Base-by-base conservation (phyloP, 2,888 invertebrate genomes). In the Meta bourneti region DNA sequence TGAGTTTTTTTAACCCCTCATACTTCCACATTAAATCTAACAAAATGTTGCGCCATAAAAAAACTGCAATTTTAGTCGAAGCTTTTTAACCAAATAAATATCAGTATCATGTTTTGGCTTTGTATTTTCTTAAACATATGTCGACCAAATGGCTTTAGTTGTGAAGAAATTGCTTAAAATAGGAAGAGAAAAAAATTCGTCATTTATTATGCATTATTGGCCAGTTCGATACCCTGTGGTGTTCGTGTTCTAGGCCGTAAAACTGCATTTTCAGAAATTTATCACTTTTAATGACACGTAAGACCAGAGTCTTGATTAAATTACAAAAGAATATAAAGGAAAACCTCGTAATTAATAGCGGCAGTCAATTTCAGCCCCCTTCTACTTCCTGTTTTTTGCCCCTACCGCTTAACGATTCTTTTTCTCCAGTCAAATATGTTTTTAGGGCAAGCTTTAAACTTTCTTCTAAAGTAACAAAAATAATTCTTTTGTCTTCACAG, bases 271-370 rank as follows among this genome's bases (percentile, higher is more conserved):
- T 90, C 61, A 79, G 79, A 85, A 85, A 90, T 90, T 90, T 85
- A 90, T 90, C 90, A 85, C 84, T 90, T 90, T 89, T 90, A 90
- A 90, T 90, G 90, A 90, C 90, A 90, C 85, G 80, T 90, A 90
- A 90, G 84, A 90, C 84, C 79, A 90, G 54, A 72, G 61, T 74
- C 90, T 90, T 90, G 79, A 84, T 90, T 85, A 90, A 90, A 90
- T 90, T 90, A 78, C 84, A 85, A 79, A 78, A 80, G 80, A 84
- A 74, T 69, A 77, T 84, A 85, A 85, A 80, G 79, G 85, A 70
- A 90, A 79, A 88, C 51, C 54, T 11, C 74, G 75, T 88, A 88
- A 89, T 84, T 89, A 89, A 89, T 89, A 89, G 89, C 54, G 54
- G 83, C 84, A 83, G 78, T 89, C 89, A 89, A 84, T 89, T 84